Evolutionary conservation across 2,888 invertebrate species (phyloP).

Genomic region (Parascotia fuliginaria): DNA sequence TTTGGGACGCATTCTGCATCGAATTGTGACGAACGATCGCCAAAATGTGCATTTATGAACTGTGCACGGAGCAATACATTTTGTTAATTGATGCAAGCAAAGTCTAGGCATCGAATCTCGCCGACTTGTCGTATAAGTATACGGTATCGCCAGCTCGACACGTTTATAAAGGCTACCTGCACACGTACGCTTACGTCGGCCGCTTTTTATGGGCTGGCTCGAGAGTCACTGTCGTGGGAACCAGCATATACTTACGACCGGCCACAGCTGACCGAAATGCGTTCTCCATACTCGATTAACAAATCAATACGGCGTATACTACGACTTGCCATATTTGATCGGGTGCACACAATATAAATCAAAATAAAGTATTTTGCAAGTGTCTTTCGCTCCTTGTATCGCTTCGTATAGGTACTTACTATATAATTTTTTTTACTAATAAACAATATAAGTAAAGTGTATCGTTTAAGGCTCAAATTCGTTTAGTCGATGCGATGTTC

Average conservation of each 20-base stretch:
- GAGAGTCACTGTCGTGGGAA: constrained; percentile 84
- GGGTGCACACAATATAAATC: constrained; percentile 57
- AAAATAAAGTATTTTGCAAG: constrained; percentile 63
- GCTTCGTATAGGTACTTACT: constrained; percentile 50
- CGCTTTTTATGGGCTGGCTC: constrained; percentile 81
- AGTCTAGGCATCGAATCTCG: constrained; percentile 48
- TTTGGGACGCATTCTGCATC: constrained; percentile 40
- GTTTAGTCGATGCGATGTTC: constrained; percentile 45
- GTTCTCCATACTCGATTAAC: constrained; percentile 83
- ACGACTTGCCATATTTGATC: constrained; percentile 72
- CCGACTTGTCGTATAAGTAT: constrained; percentile 57
- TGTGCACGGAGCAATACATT: constrained; percentile 50
- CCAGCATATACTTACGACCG: constrained; percentile 80
- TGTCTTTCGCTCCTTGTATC: constrained; percentile 60
- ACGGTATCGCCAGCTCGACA: constrained; percentile 66
- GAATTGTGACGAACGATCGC: constrained; percentile 30
- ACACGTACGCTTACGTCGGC: constrained; percentile 80
- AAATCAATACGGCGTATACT: constrained; percentile 78
- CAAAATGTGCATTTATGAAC: constrained; percentile 49
- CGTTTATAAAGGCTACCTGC: constrained; percentile 78
- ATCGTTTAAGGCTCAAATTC: constrained; percentile 57
- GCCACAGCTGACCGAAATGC: constrained; percentile 85
- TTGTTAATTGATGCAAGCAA: constrained; percentile 59
- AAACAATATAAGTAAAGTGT: constrained; percentile 27
- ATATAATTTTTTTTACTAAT: constrained; percentile 34